Percentiles rank a stretch among this genome's conserved stretches.
Evolutionary conservation across 1,140 invertebrate genomes (phyloP).

Genomic region (Drosophila erecta): DNA sequence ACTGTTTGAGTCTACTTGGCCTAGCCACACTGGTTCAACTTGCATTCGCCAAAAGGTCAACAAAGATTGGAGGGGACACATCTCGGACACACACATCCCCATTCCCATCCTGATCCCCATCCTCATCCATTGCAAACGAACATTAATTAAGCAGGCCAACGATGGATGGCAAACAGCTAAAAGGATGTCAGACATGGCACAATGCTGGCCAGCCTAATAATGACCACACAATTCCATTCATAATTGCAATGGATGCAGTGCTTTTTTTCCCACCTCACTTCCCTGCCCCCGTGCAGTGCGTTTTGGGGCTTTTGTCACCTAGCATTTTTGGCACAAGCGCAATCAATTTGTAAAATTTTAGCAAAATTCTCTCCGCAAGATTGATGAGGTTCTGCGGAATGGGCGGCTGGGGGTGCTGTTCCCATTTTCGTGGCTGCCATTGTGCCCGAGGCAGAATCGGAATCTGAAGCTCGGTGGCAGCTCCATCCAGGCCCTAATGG

Average conservation of each 20-base stretch:
- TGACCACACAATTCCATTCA: slow-evolving; percentile 30
- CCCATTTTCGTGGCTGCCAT: slow-evolving; percentile 26
- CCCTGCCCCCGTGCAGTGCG: not conserved
- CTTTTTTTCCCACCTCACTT: not conserved
- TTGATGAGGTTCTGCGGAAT: slow-evolving; percentile 22
- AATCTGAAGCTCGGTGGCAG: slow-evolving; percentile 6
- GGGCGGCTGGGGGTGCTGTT: not conserved
- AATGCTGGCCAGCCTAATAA: slow-evolving; percentile 31
- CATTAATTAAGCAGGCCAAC: slow-evolving; percentile 75
- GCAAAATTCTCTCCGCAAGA: slow-evolving; percentile 22
- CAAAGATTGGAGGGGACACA: slow-evolving; percentile 50
- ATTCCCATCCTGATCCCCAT: not conserved
- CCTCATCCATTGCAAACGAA: slow-evolving; percentile 62
- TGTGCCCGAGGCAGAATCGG: slow-evolving; percentile 10
- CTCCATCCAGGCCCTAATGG: slow-evolving; percentile 32
- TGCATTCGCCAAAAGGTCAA: slow-evolving; percentile 76
- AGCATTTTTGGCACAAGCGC: slow-evolving; percentile 20
- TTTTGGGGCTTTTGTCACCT: not conserved
- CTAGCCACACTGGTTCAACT: slow-evolving; percentile 48
- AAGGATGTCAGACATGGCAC: slow-evolving; percentile 39
- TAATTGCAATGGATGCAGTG: slow-evolving; percentile 23
- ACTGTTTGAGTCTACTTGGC: slow-evolving; percentile 61
- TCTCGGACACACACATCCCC: slow-evolving; percentile 7
- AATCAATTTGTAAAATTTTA: slow-evolving; percentile 46
- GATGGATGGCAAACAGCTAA: slow-evolving; percentile 42